Conservation (phyloP, 2,797 vertebrate genomes). For the Typhlichthys eigenmanni region DNA sequence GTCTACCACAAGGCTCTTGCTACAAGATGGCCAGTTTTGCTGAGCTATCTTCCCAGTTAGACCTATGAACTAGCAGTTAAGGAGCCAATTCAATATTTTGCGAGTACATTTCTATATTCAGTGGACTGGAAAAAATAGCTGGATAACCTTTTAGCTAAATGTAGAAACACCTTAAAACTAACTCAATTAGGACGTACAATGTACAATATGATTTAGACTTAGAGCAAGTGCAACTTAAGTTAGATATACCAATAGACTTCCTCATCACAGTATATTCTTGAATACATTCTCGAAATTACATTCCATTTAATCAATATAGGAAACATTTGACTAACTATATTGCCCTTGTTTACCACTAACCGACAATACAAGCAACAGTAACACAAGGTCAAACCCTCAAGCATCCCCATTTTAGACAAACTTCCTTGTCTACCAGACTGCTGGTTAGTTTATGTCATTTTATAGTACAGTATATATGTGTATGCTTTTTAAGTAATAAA, state of each 20-base stretch:
- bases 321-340: constrained; percentile 11
- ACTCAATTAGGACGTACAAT: no score
- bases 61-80: constrained; percentile 32
- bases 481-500: no score
- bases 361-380: constrained; percentile 19
- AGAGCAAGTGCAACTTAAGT: no score
- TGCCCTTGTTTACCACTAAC: constrained; percentile 19
- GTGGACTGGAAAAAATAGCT: background rate
- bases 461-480: background rate
- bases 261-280: no score
- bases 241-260: no score
- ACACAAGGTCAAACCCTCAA: constrained; percentile 32
- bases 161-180: no score
- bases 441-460: constrained; percentile 44
- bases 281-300: no score
- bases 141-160: background rate
- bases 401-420: constrained; percentile 34
- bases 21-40: constrained; percentile 27
- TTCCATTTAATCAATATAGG: no score
- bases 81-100: constrained; percentile 23
- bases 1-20: constrained; percentile 28
- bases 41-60: constrained; percentile 35
- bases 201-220: no score
- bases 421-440: constrained; percentile 42
- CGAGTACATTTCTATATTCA: constrained; percentile 6